Percentiles rank a stretch among this genome's conserved stretches.
Conservation (phyloP, 2,113 vertebrate species). For the Labrus mixtus region DNA sequence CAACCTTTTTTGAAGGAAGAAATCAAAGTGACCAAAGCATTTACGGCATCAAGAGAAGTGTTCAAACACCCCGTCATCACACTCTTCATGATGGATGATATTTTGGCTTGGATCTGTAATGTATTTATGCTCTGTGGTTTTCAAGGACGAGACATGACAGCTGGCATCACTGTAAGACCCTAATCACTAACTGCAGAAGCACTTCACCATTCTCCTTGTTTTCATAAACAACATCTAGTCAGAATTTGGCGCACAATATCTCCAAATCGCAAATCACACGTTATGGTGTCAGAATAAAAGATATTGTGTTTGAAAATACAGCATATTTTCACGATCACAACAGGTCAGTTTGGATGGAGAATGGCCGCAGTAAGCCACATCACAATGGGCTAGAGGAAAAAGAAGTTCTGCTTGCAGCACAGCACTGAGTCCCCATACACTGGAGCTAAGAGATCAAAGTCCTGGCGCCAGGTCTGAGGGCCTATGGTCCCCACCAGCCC, state of each 20-base stretch:
- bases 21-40: slow-evolving; percentile 3
- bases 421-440: slow-evolving; percentile 41
- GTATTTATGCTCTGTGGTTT: slow-evolving; percentile 45
- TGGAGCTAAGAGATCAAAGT: slow-evolving; percentile 68
- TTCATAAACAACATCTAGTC: slow-evolving; percentile 16
- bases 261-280: not conserved
- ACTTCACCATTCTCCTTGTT: slow-evolving; percentile 24
- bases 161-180: slow-evolving; percentile 55
- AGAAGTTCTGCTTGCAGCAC: slow-evolving; percentile 22
- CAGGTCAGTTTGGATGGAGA: not conserved
- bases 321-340: slow-evolving; percentile 8
- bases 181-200: slow-evolving; percentile 46
- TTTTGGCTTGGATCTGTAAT: slow-evolving; percentile 23
- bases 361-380: not conserved
- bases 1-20: slow-evolving; percentile 87
- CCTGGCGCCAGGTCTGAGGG: slow-evolving; percentile 55
- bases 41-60: slow-evolving; percentile 9
- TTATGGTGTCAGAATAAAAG: slow-evolving; percentile 1
- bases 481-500: slow-evolving; percentile 52
- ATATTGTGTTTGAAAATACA: slow-evolving; percentile 14
- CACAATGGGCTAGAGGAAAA: slow-evolving; percentile 32
- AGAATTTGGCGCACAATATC: slow-evolving; percentile 3
- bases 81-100: slow-evolving; percentile 41
- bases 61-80: slow-evolving; percentile 4
- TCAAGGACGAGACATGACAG: slow-evolving; percentile 56